Percentiles rank a stretch among this genome's conserved stretches.
phyloP scores from a whole-genome alignment of 2,888 invertebrate species.

The Brachypterus glaber region DNA sequence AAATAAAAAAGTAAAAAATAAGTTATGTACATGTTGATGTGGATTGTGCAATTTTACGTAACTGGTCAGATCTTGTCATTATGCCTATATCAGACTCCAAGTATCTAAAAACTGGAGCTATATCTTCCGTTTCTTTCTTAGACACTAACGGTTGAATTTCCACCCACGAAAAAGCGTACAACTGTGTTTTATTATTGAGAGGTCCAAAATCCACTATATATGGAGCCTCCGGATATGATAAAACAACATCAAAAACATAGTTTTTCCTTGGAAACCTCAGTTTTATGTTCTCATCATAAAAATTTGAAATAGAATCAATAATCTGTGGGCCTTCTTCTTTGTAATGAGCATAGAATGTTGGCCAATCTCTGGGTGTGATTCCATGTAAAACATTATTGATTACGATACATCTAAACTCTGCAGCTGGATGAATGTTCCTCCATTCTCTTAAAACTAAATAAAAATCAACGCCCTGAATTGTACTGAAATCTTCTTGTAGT shows the following conservation, averaged over 20 bases:
- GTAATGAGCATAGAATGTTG: constrained; percentile 36
- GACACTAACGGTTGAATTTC: constrained; percentile 34
- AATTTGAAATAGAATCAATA: constrained; percentile 29
- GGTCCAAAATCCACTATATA: constrained; percentile 34
- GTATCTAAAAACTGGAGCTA: constrained; percentile 36
- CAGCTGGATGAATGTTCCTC: constrained; percentile 37
- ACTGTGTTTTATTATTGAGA: constrained; percentile 32
- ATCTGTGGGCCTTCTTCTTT: constrained; percentile 33
- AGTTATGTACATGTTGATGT: too few relatives aligned
- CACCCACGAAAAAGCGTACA: constrained; percentile 37
- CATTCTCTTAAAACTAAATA: constrained; percentile 34
- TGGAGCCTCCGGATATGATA: constrained; percentile 30
- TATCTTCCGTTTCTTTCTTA: constrained; percentile 26
- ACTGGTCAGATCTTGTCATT: constrained; percentile 30
- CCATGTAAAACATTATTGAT: constrained; percentile 33
- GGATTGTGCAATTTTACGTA: too few relatives aligned
- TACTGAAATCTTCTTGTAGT: constrained; percentile 32
- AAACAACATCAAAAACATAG: constrained; percentile 34
- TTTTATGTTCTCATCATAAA: constrained; percentile 31
- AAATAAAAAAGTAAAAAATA: too few relatives aligned
- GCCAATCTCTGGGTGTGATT: constrained; percentile 38
- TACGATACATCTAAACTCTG: constrained; percentile 38
- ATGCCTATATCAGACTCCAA: constrained; percentile 36
- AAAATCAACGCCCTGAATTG: constrained; percentile 27
- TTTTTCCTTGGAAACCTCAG: constrained; percentile 28